Percentiles rank a stretch among this genome's conserved stretches.
phyloP scores from a whole-genome alignment of 1,140 invertebrate genomes.

The Araneus ventricosus region DNA sequence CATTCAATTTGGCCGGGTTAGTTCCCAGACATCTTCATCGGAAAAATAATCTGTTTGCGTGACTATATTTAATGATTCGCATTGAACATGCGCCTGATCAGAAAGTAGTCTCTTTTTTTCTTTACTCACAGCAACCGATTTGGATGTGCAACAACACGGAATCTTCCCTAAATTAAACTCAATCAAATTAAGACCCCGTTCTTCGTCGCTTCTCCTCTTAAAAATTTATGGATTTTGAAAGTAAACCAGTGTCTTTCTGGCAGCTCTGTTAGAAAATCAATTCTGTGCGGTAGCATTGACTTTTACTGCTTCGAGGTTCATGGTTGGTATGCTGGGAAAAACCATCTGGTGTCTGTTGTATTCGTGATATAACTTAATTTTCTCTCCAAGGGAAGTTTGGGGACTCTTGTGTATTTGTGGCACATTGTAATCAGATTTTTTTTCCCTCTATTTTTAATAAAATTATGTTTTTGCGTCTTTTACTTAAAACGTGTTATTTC shows the following conservation, averaged over 20 bases:
- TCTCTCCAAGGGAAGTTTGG: background rate
- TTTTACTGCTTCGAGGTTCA: background rate
- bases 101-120: background rate
- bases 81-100: background rate
- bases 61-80: background rate
- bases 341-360: background rate
- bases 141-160: background rate
- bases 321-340: background rate
- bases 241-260: background rate
- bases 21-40: background rate
- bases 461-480: no score
- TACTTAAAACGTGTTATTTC: no score
- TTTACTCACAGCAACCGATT: background rate
- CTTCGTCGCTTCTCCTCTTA: background rate
- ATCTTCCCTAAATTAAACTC: background rate
- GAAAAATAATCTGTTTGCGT: background rate
- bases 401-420: no score
- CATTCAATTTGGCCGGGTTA: background rate
- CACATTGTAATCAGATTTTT: no score
- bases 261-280: background rate
- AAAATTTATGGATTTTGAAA: background rate
- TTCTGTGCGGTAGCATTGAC: background rate
- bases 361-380: background rate
- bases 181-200: background rate
- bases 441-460: no score